phyloP scores from a whole-genome alignment of 2,888 invertebrate species.

The Erebia epiphron region DNA sequence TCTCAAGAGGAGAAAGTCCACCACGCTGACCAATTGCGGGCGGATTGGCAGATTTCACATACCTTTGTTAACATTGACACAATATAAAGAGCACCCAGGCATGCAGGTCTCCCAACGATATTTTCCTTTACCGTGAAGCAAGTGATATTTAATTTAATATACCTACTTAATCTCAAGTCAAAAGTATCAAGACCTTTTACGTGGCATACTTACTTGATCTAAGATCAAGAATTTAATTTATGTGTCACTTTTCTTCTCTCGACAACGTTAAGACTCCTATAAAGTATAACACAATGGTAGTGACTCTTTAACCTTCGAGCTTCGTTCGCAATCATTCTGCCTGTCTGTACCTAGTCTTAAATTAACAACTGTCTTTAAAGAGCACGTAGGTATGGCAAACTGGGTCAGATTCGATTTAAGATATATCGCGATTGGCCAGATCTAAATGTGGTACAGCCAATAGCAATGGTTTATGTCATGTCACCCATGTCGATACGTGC shows the following conservation, averaged over 20 bases:
- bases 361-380: slow-evolving; percentile 30
- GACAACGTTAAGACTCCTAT: not conserved
- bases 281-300: not conserved
- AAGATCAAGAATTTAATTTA: too few relatives aligned
- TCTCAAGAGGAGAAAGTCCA: too few relatives aligned
- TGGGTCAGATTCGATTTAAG: slow-evolving; percentile 34
- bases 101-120: too few relatives aligned
- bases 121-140: too few relatives aligned
- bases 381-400: slow-evolving; percentile 36
- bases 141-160: too few relatives aligned
- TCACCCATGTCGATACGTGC: slow-evolving; percentile 29
- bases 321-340: slow-evolving; percentile 11
- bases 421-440: slow-evolving; percentile 37
- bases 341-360: slow-evolving; percentile 18
- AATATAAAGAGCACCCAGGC: too few relatives aligned
- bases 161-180: too few relatives aligned
- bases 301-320: slow-evolving; percentile 20
- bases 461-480: slow-evolving; percentile 33
- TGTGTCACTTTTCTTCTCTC: not conserved
- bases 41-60: too few relatives aligned
- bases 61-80: too few relatives aligned
- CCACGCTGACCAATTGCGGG: too few relatives aligned
- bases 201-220: too few relatives aligned
- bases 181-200: too few relatives aligned
- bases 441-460: slow-evolving; percentile 32